These are phyloP conservation scores for Tokudaia tokunoshimensis DNA, from an alignment of 2,797 vertebrate species.

Conservation along the genomic window DNA sequence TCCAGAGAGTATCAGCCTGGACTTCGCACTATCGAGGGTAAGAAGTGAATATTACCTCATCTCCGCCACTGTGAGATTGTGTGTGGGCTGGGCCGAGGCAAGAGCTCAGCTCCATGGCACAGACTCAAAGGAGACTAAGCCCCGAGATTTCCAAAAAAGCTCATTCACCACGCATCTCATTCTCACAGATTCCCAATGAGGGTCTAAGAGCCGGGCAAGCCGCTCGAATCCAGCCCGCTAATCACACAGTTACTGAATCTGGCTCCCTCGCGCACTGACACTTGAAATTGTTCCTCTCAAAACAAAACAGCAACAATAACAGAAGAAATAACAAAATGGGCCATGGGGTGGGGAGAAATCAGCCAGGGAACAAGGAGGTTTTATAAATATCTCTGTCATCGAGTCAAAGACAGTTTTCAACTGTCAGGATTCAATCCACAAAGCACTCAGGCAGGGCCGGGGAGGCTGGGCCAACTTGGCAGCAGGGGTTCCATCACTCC, in stretches of 20 bases:
- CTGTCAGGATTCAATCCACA: constrained; percentile 5
- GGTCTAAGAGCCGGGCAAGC: not conserved
- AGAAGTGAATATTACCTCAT: not conserved
- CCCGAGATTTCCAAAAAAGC: accelerated
- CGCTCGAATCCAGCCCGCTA: not conserved
- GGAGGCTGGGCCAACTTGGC: constrained; percentile 21
- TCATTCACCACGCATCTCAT: not conserved
- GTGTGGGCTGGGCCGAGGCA: not conserved
- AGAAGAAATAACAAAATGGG: not conserved
- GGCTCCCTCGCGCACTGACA: not conserved
- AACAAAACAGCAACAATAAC: constrained; percentile 2
- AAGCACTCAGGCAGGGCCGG: not conserved
- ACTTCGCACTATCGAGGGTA: accelerated
- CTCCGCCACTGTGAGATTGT: not conserved
- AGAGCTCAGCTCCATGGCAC: not conserved
- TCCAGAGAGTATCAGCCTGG: not conserved
- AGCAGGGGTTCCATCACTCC: accelerated
- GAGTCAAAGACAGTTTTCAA: constrained; percentile 42
- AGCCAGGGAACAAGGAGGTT: not conserved
- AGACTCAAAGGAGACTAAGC: too few species aligned
- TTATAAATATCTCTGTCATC: not conserved
- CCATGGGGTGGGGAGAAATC: not conserved
- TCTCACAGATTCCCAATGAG: not conserved
- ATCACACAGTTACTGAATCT: not conserved
- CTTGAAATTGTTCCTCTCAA: constrained; percentile 49